Evolutionary conservation across 64 coral and sea anemone species (phyloP).

Genomic region (Catalaphyllia jardinei): DNA sequence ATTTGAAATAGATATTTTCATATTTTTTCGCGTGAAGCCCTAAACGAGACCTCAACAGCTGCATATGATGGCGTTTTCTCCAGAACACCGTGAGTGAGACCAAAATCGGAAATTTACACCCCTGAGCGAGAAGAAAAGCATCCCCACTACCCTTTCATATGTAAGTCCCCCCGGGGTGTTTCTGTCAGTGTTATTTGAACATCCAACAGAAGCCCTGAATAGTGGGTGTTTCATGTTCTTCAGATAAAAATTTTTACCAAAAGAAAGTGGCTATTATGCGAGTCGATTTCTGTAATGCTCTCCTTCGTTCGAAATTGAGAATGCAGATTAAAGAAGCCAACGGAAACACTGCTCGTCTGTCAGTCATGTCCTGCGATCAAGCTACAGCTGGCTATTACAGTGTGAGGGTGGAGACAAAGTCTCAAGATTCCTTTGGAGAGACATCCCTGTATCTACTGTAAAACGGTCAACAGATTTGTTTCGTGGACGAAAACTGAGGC

Average conservation of each 20-base stretch:
- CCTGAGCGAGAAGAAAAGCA: too few species aligned
- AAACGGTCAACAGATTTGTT: background rate
- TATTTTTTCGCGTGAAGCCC: too few species aligned
- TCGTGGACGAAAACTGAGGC: too few species aligned
- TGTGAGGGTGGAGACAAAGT: constrained; percentile 31
- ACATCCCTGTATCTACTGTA: background rate
- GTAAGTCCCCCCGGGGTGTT: too few species aligned
- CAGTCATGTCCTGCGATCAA: constrained; percentile 21
- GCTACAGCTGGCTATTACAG: constrained; percentile 18
- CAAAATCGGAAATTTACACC: too few species aligned
- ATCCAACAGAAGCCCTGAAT: background rate
- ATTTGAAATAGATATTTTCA: too few species aligned
- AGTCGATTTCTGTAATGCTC: background rate
- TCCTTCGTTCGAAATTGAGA: background rate
- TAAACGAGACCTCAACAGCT: too few species aligned
- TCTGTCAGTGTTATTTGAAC: too few species aligned
- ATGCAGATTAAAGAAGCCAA: constrained; percentile 22
- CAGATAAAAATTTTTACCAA: constrained; percentile 23
- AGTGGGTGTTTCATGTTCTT: background rate
- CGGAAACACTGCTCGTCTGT: constrained; percentile 5
- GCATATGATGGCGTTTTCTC: too few species aligned
- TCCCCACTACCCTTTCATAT: too few species aligned
- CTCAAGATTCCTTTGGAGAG: constrained; percentile 4
- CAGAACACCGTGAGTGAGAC: too few species aligned
- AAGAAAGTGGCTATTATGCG: constrained; percentile 26